phyloP scores from a whole-genome alignment of 1,140 invertebrate species.

The Cydia splendana region DNA sequence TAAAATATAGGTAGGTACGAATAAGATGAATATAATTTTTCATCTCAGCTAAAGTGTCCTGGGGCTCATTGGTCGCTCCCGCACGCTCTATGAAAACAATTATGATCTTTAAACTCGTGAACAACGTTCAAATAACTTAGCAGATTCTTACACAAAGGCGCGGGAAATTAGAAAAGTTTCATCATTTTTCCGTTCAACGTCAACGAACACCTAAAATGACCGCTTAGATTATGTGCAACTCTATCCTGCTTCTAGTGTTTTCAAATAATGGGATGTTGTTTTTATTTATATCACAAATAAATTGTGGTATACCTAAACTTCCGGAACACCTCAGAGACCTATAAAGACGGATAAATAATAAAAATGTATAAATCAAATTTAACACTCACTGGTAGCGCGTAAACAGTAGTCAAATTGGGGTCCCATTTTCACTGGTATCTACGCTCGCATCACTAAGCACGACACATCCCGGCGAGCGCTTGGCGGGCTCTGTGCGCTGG shows the following conservation, averaged over 20 bases:
- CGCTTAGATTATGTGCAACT: background rate
- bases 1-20: background rate
- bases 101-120: background rate
- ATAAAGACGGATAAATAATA: constrained; percentile 12
- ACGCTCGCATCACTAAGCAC: constrained; percentile 60
- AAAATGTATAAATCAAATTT: constrained; percentile 35
- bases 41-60: background rate
- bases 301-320: background rate
- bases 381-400: constrained; percentile 71
- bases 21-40: background rate
- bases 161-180: constrained; percentile 48
- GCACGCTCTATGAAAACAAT: constrained; percentile 11
- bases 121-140: constrained; percentile 35
- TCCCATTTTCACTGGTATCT: constrained; percentile 59
- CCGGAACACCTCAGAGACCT: background rate
- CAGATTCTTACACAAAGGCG: constrained; percentile 34
- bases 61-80: constrained; percentile 6
- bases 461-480: constrained; percentile 72
- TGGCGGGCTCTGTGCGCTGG: constrained; percentile 63
- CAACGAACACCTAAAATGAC: constrained; percentile 30
- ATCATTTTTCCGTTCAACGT: constrained; percentile 31
- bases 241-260: background rate
- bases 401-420: constrained; percentile 75
- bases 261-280: background rate
- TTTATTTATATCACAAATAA: constrained; percentile 34